phyloP scores from a whole-genome alignment of 2,888 invertebrate species.

The Anarsia innoxiella region DNA sequence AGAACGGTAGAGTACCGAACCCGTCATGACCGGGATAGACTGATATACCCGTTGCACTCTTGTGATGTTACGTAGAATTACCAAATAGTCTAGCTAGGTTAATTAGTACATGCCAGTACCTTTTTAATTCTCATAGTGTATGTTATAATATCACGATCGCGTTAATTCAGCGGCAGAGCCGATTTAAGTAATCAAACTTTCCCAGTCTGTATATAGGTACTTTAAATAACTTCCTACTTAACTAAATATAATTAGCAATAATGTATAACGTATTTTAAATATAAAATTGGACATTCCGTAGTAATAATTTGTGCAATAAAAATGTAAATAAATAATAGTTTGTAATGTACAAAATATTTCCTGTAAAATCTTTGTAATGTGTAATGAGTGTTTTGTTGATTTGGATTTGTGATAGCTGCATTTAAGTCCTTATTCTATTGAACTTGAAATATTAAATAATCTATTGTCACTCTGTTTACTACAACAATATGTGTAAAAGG shows the following conservation, averaged over 20 bases:
- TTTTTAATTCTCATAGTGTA: conserved; percentile 34
- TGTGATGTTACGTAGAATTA: conserved; percentile 62
- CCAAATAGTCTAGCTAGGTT: conserved; percentile 43
- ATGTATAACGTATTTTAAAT: conserved; percentile 21
- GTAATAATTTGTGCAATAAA: conserved; percentile 60
- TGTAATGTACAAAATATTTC: conserved; percentile 32
- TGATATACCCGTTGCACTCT: conserved; percentile 41
- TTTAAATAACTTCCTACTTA: too few species aligned
- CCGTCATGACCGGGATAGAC: conserved; percentile 48
- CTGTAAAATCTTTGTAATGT: conserved; percentile 10
- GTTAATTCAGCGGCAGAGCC: too few species aligned
- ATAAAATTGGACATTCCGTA: conserved; percentile 62
- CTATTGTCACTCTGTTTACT: too few species aligned
- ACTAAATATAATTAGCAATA: too few species aligned
- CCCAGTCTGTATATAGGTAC: too few species aligned
- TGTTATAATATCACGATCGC: background rate
- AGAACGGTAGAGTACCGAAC: conserved; percentile 48
- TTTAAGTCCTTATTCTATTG: conserved; percentile 5
- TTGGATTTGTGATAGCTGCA: conserved; percentile 5
- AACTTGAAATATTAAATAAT: too few species aligned
- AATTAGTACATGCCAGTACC: conserved; percentile 38
- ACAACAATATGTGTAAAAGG: too few species aligned
- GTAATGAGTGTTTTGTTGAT: background rate
- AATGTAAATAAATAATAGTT: conserved; percentile 30
- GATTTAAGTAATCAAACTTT: too few species aligned